Base-by-base conservation (phyloP, 1,140 invertebrate species). In the Eciton burchellii region DNA sequence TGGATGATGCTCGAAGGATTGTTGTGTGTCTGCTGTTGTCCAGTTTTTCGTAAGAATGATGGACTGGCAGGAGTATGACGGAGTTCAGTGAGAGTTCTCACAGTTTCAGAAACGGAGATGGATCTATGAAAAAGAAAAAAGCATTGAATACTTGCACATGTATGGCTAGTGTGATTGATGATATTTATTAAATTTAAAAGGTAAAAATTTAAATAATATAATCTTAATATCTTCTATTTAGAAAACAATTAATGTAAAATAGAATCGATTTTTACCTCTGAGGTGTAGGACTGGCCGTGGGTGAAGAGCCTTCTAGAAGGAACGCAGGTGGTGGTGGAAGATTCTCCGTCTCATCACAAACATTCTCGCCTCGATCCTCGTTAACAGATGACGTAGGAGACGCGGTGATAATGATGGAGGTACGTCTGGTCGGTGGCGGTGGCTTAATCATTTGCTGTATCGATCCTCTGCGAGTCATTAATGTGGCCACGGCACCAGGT, bases 31-130 rank as follows among this genome's bases (percentile, higher is more conserved):
- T 91, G 91, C n/a, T 86, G 81, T 12, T 90, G 88, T 0, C 84
- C 83, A 79, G 92, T 86, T 35, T 96, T 95, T 6, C 97, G 95
- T 16, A 97, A 93, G 3, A 97, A 94, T 71, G 96, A 96, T 0
- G 97, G 97, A 89, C 97, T 98, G 1, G 97, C 97, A 0, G 97
- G 97, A 85, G 97, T 97, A 91, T 98, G 97, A 88, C 97, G 97
- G 79, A 97, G 92, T 90, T 98, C 97, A 0, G 97, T 98, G 73
- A 98, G 92, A 24, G 97, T 97, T 90, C 97, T 97, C 12, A 98
- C 97, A 0, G 97, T 97, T 92, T 98, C 97, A 2, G 97, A 97
- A n/a, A 98, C 97, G 8, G 93, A 94, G 41, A 94, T 90, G 21
- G 93, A 94, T 87, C 93, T 94, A 71, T 21, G 79, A 84, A 49